Conservation (phyloP, 2,888 invertebrate genomes). For the Hirtodrosophila histrioides region DNA sequence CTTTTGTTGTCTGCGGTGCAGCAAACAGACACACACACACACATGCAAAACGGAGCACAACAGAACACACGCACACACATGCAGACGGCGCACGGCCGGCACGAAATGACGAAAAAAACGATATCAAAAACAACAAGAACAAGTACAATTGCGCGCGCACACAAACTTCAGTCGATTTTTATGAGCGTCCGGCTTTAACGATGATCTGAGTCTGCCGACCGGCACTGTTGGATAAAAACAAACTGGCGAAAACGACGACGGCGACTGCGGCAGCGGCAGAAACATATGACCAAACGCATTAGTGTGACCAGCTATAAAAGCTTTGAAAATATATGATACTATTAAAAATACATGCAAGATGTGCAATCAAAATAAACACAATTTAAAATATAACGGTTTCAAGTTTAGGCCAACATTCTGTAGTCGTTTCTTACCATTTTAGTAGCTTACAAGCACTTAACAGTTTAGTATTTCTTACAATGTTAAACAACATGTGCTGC, state of each 20-base stretch:
- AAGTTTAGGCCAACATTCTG: not conserved
- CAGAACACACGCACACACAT: conserved; percentile 30
- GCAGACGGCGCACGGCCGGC: conserved; percentile 47
- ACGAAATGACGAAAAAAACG: conserved; percentile 35
- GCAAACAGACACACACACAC: conserved; percentile 22
- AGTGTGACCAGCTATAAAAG: conserved; percentile 30
- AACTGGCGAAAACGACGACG: conserved; percentile 29
- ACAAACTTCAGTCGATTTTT: conserved; percentile 49
- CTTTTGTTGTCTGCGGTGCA: conserved; percentile 48
- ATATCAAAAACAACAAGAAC: conserved; percentile 27
- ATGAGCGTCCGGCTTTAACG: conserved; percentile 29
- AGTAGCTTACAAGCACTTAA: too few relatives aligned
- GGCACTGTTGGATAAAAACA: conserved; percentile 58
- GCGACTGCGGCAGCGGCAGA: conserved; percentile 28
- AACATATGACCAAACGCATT: conserved; percentile 25
- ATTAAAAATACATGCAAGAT: not conserved
- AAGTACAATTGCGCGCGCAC: conserved; percentile 55
- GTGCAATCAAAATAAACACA: not conserved
- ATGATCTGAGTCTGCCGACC: conserved; percentile 46
- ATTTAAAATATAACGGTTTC: not conserved
- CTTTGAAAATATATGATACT: not conserved
- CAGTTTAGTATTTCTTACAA: not conserved
- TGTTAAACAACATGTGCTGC: not conserved
- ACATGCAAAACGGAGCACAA: conserved; percentile 16
- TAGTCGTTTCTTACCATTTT: not conserved